phyloP scores from a whole-genome alignment of 2,797 vertebrate genomes.

The Microchirus variegatus region DNA sequence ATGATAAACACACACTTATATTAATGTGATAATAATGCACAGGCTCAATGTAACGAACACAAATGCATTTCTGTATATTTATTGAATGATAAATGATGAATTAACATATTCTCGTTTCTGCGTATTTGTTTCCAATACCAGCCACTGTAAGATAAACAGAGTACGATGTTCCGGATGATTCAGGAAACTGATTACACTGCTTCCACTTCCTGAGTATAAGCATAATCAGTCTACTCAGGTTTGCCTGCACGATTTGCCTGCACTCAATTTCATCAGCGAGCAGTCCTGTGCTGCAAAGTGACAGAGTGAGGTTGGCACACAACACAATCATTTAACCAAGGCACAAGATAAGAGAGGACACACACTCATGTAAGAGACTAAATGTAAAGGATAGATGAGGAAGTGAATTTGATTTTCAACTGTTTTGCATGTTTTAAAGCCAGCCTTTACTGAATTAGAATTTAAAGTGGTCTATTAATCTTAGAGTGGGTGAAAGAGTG shows the following conservation, averaged over 20 bases:
- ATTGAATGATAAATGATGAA: slow-evolving; percentile 21
- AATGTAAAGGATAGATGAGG: neutral
- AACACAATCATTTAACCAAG: slow-evolving; percentile 25
- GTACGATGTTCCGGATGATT: neutral
- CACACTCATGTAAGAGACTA: slow-evolving; percentile 1
- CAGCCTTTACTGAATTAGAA: slow-evolving; percentile 1
- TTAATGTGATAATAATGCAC: slow-evolving; percentile 23
- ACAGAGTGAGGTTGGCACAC: slow-evolving; percentile 26
- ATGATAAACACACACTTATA: slow-evolving; percentile 33
- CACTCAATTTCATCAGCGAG: slow-evolving; percentile 8
- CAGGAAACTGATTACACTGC: too few relatives aligned
- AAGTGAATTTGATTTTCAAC: slow-evolving; percentile 9
- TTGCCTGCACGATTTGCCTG: slow-evolving; percentile 4
- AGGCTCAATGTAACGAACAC: neutral
- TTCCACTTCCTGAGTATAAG: slow-evolving; percentile 2
- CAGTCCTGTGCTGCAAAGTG: slow-evolving; percentile 12
- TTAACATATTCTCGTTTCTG: slow-evolving; percentile 32
- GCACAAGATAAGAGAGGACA: slow-evolving; percentile 1
- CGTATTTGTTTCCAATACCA: slow-evolving; percentile 25
- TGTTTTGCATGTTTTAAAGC: slow-evolving; percentile 8
- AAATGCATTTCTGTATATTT: slow-evolving; percentile 24
- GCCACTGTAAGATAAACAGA: slow-evolving; percentile 18
- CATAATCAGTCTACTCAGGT: slow-evolving; percentile 27
- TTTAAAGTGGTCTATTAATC: slow-evolving; percentile 41
- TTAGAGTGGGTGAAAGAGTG: slow-evolving; percentile 26